These are phyloP conservation scores for Struthidea cinerea DNA, from an alignment of 2,113 vertebrate genomes.

Conservation along the genomic window DNA sequence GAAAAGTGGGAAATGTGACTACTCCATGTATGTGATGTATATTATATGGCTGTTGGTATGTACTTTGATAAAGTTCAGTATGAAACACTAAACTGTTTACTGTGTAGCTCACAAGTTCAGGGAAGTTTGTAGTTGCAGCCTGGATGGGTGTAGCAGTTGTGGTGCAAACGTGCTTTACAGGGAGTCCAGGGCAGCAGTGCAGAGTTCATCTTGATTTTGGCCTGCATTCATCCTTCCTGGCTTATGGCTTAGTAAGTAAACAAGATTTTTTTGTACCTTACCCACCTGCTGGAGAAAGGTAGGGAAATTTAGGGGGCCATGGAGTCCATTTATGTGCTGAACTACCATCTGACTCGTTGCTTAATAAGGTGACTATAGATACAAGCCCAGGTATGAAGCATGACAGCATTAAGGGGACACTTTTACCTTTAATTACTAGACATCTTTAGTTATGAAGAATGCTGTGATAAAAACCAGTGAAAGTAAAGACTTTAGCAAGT, in stretches of 20 bases:
- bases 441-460: not conserved
- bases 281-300: not conserved
- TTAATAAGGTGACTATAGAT: not conserved
- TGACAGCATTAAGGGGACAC: not conserved
- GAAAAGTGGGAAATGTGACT: not conserved
- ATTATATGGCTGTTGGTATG: not conserved
- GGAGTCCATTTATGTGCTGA: not conserved
- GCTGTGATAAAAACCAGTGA: not conserved
- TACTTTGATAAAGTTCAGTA: not conserved
- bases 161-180: not conserved
- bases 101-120: not conserved
- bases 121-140: not conserved
- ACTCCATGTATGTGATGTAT: not conserved
- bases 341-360: not conserved
- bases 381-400: not conserved
- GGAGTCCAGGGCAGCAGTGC: not conserved
- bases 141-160: not conserved
- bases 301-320: not conserved
- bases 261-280: not conserved
- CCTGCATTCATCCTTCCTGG: not conserved
- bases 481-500: not conserved
- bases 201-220: not conserved
- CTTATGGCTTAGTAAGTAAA: not conserved
- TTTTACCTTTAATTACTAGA: not conserved
- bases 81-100: not conserved